A percentile compares a stretch with the other conserved stretches of the same genome.
These are phyloP conservation scores for Agelaius tricolor DNA, from an alignment of 2,113 vertebrate species.

Conservation along the genomic window DNA sequence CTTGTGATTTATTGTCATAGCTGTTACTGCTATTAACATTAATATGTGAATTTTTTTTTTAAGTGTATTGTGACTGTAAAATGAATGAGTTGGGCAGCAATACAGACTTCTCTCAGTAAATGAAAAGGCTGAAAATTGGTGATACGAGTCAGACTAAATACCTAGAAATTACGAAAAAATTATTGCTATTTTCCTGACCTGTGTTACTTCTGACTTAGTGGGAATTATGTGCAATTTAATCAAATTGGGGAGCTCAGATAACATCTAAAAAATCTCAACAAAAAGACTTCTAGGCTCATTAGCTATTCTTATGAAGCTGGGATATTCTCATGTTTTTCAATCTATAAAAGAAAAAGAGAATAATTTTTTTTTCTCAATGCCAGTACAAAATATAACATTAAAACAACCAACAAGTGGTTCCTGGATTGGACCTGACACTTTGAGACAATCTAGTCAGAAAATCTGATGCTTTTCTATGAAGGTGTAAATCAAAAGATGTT, in stretches of 20 bases:
- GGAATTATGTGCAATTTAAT: neutral
- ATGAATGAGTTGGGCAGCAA: neutral
- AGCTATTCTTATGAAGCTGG: neutral
- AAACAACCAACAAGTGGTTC: neutral
- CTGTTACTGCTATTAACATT: neutral
- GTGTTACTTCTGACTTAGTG: neutral
- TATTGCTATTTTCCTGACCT: neutral
- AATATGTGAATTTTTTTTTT: neutral
- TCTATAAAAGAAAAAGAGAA: neutral
- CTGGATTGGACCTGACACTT: neutral
- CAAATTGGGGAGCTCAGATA: neutral
- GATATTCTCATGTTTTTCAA: neutral
- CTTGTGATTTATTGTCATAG: neutral
- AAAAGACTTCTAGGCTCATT: neutral
- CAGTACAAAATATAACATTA: neutral
- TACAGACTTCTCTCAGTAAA: neutral
- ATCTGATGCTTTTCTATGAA: neutral
- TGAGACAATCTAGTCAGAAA: neutral
- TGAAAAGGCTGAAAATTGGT: neutral
- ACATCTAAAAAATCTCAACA: neutral
- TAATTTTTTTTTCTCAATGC: neutral
- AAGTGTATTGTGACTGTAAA: neutral
- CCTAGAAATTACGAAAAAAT: neutral
- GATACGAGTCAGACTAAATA: neutral
- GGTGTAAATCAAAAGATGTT: neutral